Base-by-base conservation (phyloP, 1,140 invertebrate species). In the Bombus superbus region DNA sequence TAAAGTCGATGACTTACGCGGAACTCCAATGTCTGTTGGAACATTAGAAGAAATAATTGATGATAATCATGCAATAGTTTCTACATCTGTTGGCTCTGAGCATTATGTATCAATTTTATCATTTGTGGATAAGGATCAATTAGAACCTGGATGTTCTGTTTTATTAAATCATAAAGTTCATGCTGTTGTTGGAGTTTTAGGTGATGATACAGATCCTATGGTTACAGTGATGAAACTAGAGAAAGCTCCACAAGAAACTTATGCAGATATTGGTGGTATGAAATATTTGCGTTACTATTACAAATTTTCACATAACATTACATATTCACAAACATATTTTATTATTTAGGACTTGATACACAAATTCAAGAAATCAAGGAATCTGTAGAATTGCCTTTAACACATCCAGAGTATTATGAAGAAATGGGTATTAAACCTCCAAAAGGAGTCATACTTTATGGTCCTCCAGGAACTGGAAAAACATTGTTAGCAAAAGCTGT, bases 341-440 rank as follows among this genome's bases (percentile, higher is more conserved):
- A 88, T 87, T 86, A 71, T 88, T 47, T 81, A 96, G 96, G 99
- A 71, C 96, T 99, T n/a, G 99, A 99, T 94, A 98, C 98, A 73
- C 99, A 99, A 95, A 99, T 99, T 95, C 99, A 99, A 95, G 99
- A 99, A 96, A 99, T 99, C 76, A 99, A 99, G 96, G 99, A 99
- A 96, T 99, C 99, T 83, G 99, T 99, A 5, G 99, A 99, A 95
- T 95, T 99, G 73, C 99, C 99, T 2, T 95, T 99, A 28, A 99
- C 99, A 57, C 99, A 99, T 96, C 99, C 99, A 28, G 99, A 99
- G 95, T 99, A 99, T 95, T 99, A 99, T 94, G 99, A 99, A 95
- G 99, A 99, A 96, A 99, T 99, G 99, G 99, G 99, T 86, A 99
- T 99, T 85, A 99, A 99, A 94, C 99, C 99, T 38, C 99, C 99